Evolutionary conservation across 2,113 vertebrate species (phyloP).

Genomic region (Pluvialis apricaria): DNA sequence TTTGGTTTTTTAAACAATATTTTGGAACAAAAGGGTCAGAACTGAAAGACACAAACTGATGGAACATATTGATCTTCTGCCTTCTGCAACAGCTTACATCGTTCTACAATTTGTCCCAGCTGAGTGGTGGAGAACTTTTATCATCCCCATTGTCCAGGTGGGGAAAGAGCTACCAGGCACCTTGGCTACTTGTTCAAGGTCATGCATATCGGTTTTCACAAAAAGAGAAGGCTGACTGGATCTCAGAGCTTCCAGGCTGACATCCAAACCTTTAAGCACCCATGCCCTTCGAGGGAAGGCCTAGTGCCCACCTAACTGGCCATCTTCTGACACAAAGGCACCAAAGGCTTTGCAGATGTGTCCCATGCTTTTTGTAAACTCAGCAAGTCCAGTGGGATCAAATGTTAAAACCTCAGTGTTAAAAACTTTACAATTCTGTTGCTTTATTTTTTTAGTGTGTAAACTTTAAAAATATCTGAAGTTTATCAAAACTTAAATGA

Average conservation of each 20-base stretch:
- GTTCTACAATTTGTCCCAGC: not conserved
- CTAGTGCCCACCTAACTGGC: not conserved
- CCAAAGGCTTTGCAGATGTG: not conserved
- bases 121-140: not conserved
- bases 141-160: not conserved
- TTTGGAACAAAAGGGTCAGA: not conserved
- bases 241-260: not conserved
- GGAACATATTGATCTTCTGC: not conserved
- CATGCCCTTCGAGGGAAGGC: not conserved
- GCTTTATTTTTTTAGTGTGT: not conserved
- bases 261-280: not conserved
- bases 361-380: not conserved
- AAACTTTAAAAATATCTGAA: not conserved
- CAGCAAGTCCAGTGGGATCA: not conserved
- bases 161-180: not conserved
- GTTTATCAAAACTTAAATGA: not conserved
- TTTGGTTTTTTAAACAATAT: not conserved
- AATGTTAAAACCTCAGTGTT: not conserved
- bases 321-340: not conserved
- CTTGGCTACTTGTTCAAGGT: not conserved
- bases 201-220: rapidly evolving
- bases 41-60: not conserved
- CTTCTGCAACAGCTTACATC: not conserved
- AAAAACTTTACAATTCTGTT: not conserved
- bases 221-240: not conserved